Conservation (phyloP, 23 tunicate species). For the Phallusia fumigata region DNA sequence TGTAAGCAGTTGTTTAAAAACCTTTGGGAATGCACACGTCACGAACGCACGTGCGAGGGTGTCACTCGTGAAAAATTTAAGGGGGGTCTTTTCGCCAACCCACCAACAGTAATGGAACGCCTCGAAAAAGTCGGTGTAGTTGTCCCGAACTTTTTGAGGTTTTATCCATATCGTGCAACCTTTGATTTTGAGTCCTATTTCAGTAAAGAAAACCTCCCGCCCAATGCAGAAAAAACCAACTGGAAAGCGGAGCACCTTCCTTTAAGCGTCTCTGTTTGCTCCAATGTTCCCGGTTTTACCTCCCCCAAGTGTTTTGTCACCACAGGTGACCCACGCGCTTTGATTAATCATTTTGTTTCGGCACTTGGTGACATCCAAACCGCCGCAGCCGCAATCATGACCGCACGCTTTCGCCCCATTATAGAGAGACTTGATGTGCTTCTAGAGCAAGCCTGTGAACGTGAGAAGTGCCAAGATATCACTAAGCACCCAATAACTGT, state of each 20-base stretch:
- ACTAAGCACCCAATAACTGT: background rate
- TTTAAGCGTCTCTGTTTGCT: background rate
- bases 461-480: background rate
- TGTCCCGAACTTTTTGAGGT: background rate
- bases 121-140: background rate
- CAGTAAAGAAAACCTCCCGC: background rate
- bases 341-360: background rate
- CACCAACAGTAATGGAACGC: background rate
- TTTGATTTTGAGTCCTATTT: background rate
- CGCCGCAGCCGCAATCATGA: background rate
- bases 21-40: background rate
- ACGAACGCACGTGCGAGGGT: background rate
- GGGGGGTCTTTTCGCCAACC: background rate
- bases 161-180: background rate
- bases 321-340: background rate
- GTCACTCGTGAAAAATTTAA: background rate
- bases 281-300: background rate
- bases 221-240: background rate
- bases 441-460: background rate
- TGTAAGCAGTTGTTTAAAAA: background rate
- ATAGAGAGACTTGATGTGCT: background rate
- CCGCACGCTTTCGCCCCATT: background rate
- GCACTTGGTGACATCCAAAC: background rate
- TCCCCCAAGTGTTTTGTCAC: background rate
- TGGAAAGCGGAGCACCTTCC: background rate